These are phyloP conservation scores for Octopus bimaculoides DNA, from an alignment of 1,140 invertebrate species.

Conservation along the genomic window DNA sequence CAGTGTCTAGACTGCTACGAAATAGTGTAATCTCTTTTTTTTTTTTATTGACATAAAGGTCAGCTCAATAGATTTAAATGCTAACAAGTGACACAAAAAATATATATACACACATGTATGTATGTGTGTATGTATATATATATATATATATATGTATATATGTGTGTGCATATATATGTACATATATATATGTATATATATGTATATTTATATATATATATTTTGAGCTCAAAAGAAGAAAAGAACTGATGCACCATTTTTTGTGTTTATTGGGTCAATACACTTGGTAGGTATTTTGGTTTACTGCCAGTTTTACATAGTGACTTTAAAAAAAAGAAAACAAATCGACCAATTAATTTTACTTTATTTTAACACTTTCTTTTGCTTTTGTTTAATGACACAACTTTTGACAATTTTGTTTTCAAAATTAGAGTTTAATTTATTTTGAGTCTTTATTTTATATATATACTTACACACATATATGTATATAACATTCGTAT, in stretches of 20 bases:
- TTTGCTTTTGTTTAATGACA: not conserved
- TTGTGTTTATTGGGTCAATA: no score
- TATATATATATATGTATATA: conserved; percentile 4
- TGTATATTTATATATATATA: not conserved
- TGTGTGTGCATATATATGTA: not conserved
- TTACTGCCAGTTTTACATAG: no score
- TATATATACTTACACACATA: no score
- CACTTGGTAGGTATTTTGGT: no score
- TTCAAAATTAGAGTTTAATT: no score
- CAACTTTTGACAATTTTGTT: not conserved
- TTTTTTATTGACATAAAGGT: not conserved
- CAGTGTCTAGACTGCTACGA: no score
- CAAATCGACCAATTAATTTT: no score
- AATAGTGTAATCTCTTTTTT: not conserved
- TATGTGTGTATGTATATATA: not conserved
- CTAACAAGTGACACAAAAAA: not conserved
- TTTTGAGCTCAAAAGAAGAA: not conserved
- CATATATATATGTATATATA: not conserved
- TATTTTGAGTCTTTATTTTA: no score
- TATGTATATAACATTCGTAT: no score
- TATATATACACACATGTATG: not conserved
- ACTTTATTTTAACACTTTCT: no score
- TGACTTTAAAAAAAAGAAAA: no score
- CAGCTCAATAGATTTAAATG: not conserved
- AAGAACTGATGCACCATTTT: not conserved